Evolutionary conservation across 2,797 vertebrate species (phyloP), one percentile per base, ranked within the genome.

Genomic region (Oreortyx pictus): DNA sequence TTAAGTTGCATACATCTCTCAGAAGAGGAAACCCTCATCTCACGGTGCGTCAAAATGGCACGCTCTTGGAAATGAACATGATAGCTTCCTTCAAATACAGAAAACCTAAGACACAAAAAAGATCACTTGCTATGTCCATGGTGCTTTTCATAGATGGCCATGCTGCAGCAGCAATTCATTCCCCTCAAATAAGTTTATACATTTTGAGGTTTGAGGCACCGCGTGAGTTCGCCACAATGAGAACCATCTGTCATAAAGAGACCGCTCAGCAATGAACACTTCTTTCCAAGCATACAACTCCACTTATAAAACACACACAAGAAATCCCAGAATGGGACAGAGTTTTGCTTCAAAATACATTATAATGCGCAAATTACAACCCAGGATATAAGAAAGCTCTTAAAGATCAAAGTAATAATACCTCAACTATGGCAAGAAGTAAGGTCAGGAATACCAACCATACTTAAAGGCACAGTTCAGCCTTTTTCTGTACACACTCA

Each of bases 361-460:
- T 71, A 54, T 95, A 95, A 96, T 68, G 87, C 74, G 88, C 68
- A 95, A 95, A 95, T 93, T 96, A 94, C 39, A 93, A 74, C 82
- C 71, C 57, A 74, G 60, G 14, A 89, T 71, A 59, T n/a, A 79
- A 80, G 29, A 80, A 88, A 82, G 47, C 77, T 79, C 74, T 65
- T 84, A 46, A 82, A 77, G 71, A 89, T 24, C 41, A 88, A 65
- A 59, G 83, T 67, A 93, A 39, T 71, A 54, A 89, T 72, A 86
- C n/a, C 74, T 71, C 89, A 88, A 50, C 23, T 80, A 74, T 62
- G 54, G 49, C 77, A 91, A 96, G 65, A 92, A 80, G 49, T 44
- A 67, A 33, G 47, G 52, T 57, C 27, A 7, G 70, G 82, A 87
- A 74, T 25, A 31, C 50, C 44, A 64, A 24, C 14, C 49, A 14